Base-by-base conservation (phyloP, 1,140 invertebrate species). In the Ips typographus region DNA sequence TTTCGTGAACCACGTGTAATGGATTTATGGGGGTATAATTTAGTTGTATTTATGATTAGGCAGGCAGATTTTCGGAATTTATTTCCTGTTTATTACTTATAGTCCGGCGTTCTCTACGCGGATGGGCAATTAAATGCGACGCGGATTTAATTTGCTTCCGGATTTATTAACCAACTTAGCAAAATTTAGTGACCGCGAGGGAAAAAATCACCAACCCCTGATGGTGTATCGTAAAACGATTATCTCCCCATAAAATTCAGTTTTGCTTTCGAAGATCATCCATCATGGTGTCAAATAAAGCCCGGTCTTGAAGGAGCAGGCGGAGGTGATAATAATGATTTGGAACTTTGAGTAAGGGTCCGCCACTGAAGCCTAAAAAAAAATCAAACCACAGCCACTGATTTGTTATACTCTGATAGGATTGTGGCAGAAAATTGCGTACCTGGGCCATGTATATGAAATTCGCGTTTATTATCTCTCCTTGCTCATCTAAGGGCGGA, bases 1-100 rank as follows among this genome's bases (percentile, higher is more conserved):
- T 78, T 77, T 74, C 70, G 68, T 66, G 75, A 76, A 75, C 77
- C 64, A 77, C 77, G 77, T 78, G 77, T 76, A 74, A 70, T 70
- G 74, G 75, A 77, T 77, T 77, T 77, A 77, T 77, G 73, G 61
- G 44, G 70, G 72, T 56, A 72, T 74, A 75, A 75, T 74, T 77
- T 73, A 75, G 68, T 72, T 76, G 71, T 76, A 76, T 77, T 77
- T 77, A 77, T 74, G 73, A 75, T 73, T 74, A 77, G 75, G 75
- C 74, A 70, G 72, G 72, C 72, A 75, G 72, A 71, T 59, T 59
- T 71, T 60, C 61, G 47, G 57, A 57, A 65, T 71, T 71, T 71
- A 71, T 71, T 60, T 61, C 38, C 61, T 70, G 68, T 70, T 70
- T 68, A 68, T 68, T 68, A 68, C 66, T 52, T 68, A 61, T 60